Percentiles rank a stretch among this genome's conserved stretches.
phyloP scores from a whole-genome alignment of 2,888 invertebrate genomes.

The Junonia oenone region DNA sequence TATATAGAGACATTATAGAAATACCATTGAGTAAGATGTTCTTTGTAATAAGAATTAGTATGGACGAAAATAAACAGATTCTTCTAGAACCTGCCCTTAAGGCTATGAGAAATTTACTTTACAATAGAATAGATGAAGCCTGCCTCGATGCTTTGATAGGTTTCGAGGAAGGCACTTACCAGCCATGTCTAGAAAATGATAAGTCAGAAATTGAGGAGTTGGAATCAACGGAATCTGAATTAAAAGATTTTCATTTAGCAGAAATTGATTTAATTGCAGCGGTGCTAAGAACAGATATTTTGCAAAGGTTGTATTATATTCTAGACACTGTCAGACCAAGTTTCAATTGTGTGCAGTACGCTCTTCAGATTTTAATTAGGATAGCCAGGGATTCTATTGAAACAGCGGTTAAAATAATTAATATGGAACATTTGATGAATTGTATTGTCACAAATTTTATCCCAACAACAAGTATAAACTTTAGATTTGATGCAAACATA shows the following conservation, averaged over 20 bases:
- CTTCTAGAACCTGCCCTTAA: slow-evolving; percentile 87
- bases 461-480: slow-evolving; percentile 60
- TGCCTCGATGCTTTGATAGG: slow-evolving; percentile 85
- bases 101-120: slow-evolving; percentile 86
- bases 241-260: slow-evolving; percentile 92
- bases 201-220: slow-evolving; percentile 75
- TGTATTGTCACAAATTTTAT: slow-evolving; percentile 80
- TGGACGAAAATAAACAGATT: slow-evolving; percentile 89
- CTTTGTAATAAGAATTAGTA: slow-evolving; percentile 89
- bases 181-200: slow-evolving; percentile 80
- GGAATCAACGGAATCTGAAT: slow-evolving; percentile 78
- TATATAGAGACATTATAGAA: slow-evolving; percentile 86
- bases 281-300: slow-evolving; percentile 85
- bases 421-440: slow-evolving; percentile 82
- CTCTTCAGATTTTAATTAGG: slow-evolving; percentile 88
- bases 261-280: slow-evolving; percentile 90
- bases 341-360: slow-evolving; percentile 85
- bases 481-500: slow-evolving; percentile 57
- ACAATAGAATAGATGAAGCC: slow-evolving; percentile 88
- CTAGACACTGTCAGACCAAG: slow-evolving; percentile 84
- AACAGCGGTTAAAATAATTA: slow-evolving; percentile 81
- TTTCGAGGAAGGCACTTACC: slow-evolving; percentile 81
- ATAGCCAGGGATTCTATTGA: slow-evolving; percentile 87
- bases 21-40: slow-evolving; percentile 88
- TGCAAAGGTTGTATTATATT: slow-evolving; percentile 87